Evolutionary conservation across 2,797 vertebrate species (phyloP).

Genomic region (Ceryle rudis): DNA sequence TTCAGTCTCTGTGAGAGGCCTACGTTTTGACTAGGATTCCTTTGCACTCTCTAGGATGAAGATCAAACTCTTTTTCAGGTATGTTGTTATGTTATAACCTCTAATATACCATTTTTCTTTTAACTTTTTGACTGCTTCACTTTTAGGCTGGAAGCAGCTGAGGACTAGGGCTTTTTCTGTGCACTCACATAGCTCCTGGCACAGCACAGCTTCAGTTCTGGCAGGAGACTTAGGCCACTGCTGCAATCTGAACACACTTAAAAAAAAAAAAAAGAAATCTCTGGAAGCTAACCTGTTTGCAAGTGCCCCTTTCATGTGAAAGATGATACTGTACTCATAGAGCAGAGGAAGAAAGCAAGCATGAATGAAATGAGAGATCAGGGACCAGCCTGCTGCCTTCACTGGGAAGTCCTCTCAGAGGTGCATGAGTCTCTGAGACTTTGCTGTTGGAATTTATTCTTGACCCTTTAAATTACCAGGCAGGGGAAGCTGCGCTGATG

Average conservation of each 20-base stretch:
- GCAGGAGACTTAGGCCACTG: background rate
- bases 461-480: background rate
- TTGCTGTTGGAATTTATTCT: background rate
- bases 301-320: background rate
- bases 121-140: background rate
- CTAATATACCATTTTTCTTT: background rate
- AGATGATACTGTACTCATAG: background rate
- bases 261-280: background rate
- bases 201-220: background rate
- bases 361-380: background rate
- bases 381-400: rapidly evolving
- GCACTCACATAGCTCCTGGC: background rate
- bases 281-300: background rate
- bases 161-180: background rate
- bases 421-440: rapidly evolving
- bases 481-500: background rate
- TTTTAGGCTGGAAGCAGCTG: background rate
- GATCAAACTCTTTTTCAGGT: background rate
- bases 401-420: background rate
- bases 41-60: background rate
- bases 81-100: background rate
- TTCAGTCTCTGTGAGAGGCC: background rate
- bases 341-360: background rate
- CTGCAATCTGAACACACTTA: background rate
- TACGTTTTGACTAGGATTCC: background rate